These are phyloP conservation scores for Protophormia terraenovae DNA, from an alignment of 2,888 invertebrate genomes.

Conservation along the genomic window DNA sequence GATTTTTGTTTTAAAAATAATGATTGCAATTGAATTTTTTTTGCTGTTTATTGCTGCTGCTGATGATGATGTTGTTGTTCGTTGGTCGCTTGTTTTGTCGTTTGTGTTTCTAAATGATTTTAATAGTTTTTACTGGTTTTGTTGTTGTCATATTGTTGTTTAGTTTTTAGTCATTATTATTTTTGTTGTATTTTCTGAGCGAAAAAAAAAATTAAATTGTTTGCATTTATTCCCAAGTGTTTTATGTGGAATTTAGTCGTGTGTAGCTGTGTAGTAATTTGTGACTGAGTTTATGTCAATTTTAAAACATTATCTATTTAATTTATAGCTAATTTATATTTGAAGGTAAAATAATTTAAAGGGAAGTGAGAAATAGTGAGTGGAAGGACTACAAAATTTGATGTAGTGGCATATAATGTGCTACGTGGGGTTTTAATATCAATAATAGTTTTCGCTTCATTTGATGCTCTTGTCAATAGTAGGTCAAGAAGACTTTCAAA, in stretches of 20 bases:
- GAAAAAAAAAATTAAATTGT: slow-evolving; percentile 4
- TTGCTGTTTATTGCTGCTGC: slow-evolving; percentile 5
- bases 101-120: slow-evolving; percentile 22
- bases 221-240: slow-evolving; percentile 17
- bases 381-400: too few species aligned
- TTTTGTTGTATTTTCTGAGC: neutral
- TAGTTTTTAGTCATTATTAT: slow-evolving; percentile 17
- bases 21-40: slow-evolving; percentile 55
- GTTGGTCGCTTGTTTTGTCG: neutral
- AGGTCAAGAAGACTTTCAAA: too few species aligned
- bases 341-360: neutral
- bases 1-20: slow-evolving; percentile 58
- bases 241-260: neutral
- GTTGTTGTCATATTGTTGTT: slow-evolving; percentile 1
- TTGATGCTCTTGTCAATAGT: too few species aligned
- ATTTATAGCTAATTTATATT: slow-evolving; percentile 26
- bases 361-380: too few species aligned
- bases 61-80: neutral
- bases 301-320: slow-evolving; percentile 8
- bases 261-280: slow-evolving; percentile 27
- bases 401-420: too few species aligned
- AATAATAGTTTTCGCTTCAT: too few species aligned
- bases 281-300: slow-evolving; percentile 36
- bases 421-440: too few species aligned
- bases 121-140: slow-evolving; percentile 21